Evolutionary conservation across 2,113 vertebrate genomes (phyloP), one percentile per base, ranked within the genome.

Genomic region (Pollimyrus isidori): DNA sequence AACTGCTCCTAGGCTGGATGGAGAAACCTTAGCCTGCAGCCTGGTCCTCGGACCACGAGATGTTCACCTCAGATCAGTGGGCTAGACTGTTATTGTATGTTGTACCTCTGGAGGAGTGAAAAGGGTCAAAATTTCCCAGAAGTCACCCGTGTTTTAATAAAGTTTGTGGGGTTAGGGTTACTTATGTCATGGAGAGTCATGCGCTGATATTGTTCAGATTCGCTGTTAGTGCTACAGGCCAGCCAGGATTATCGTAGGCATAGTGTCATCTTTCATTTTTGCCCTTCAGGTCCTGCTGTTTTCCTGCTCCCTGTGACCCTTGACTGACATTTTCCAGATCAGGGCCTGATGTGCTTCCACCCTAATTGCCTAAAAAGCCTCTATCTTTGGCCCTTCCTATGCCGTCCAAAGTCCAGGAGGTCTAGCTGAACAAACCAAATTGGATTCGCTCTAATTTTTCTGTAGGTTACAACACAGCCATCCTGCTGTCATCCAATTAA

Each of bases 401-500:
- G 5, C 49, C 48, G n/a, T 76, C 17, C 49, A 45, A n/a, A 83
- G 35, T 50, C 73, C 17, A 65, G 82, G 56, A 82, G 62, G 84
- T 46, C 87, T 82, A 88, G 89, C 58, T 88, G 83, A 62, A 48
- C 82, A 84, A 48, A 52, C 85, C 65, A 88, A 91, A 92, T 90
- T 90, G 87, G 88, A 91, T 92, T 92, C 88, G 30, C 88, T 88
- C 53, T 91, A 90, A 89, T 92, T 90, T 89, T 87, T 76, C 48
- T 52, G 76, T 46, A 56, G 80, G 80, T 80, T 39, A 87, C 26
- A 69, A 80, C 50, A 17, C 58, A 42, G 48, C 62, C 39, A 86
- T 87, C 84, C 53, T 85, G 19, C 87, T 90, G 88, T 91, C 89
- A 91, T 91, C 90, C 88, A 90, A 90, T 92, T 92, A 92, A 35